Conservation (phyloP, 2,113 vertebrate genomes). For the Rhea americana region DNA sequence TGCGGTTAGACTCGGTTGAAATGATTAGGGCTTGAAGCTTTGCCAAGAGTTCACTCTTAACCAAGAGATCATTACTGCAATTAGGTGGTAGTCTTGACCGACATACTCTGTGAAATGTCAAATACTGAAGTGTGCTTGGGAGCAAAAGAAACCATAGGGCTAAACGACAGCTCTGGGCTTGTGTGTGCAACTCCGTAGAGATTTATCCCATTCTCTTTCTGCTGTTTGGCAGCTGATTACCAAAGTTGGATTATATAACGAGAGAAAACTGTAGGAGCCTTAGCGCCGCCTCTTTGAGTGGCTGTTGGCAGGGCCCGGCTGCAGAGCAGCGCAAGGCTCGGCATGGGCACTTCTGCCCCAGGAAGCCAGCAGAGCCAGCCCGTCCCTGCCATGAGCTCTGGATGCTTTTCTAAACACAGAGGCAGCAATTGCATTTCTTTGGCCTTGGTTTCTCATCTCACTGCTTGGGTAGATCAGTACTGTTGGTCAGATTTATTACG, state of each 20-base stretch:
- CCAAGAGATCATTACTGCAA: not conserved
- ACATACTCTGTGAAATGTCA: not conserved
- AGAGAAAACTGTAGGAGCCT: not conserved
- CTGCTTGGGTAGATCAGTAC: not conserved
- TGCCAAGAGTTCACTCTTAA: not conserved
- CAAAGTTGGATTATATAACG: not conserved
- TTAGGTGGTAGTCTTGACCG: not conserved
- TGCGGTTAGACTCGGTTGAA: not conserved
- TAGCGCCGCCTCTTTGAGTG: not conserved
- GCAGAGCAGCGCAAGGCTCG: fast-evolving
- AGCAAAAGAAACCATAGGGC: not conserved
- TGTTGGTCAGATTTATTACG: too few species aligned
- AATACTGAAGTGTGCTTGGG: not conserved
- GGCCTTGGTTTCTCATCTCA: fast-evolving
- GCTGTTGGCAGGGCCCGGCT: not conserved
- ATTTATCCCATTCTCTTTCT: not conserved
- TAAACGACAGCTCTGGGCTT: fast-evolving
- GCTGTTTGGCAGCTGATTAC: not conserved
- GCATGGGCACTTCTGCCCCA: fast-evolving
- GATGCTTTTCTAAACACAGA: fast-evolving
- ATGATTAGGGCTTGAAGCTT: not conserved
- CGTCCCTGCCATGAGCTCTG: not conserved
- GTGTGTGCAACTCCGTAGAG: fast-evolving
- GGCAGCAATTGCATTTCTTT: not conserved
- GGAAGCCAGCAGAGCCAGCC: too few species aligned